Evolutionary conservation across 2,113 vertebrate species (phyloP).

Genomic region (Megaleporinus macrocephalus): DNA sequence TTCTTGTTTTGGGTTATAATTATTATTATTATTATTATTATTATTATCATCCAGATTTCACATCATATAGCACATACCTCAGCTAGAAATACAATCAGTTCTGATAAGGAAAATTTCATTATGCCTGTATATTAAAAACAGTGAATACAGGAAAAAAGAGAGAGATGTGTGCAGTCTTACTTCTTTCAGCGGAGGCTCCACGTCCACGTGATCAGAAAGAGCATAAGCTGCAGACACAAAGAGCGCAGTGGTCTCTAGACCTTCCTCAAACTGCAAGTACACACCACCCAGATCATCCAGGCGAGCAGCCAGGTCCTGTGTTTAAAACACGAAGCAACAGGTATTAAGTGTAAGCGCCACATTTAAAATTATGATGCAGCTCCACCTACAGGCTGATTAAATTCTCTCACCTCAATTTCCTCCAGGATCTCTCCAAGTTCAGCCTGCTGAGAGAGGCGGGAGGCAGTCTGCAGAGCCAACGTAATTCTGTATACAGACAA

Average conservation of each 20-base stretch:
- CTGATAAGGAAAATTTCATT: too few relatives aligned
- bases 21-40: too few relatives aligned
- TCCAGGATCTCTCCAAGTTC: slow-evolving; percentile 92
- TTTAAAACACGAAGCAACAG: neutral
- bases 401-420: slow-evolving; percentile 90
- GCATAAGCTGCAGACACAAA: slow-evolving; percentile 93
- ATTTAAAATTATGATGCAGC: slow-evolving; percentile 1
- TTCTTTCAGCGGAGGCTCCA: slow-evolving; percentile 94
- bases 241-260: slow-evolving; percentile 91
- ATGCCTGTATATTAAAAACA: too few relatives aligned
- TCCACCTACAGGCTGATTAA: slow-evolving; percentile 56
- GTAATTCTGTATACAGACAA: slow-evolving; percentile 80
- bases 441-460: slow-evolving; percentile 91
- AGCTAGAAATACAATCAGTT: too few relatives aligned
- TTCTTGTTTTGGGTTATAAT: too few relatives aligned
- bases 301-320: slow-evolving; percentile 94
- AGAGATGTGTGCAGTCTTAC: slow-evolving; percentile 64
- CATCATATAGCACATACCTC: too few relatives aligned
- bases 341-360: neutral
- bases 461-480: slow-evolving; percentile 88
- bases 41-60: too few relatives aligned
- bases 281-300: slow-evolving; percentile 94
- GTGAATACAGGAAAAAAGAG: neutral
- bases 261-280: slow-evolving; percentile 98
- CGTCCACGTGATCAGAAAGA: slow-evolving; percentile 91